phyloP scores from a whole-genome alignment of 2,888 invertebrate genomes.

The Nymphalis urticae region DNA sequence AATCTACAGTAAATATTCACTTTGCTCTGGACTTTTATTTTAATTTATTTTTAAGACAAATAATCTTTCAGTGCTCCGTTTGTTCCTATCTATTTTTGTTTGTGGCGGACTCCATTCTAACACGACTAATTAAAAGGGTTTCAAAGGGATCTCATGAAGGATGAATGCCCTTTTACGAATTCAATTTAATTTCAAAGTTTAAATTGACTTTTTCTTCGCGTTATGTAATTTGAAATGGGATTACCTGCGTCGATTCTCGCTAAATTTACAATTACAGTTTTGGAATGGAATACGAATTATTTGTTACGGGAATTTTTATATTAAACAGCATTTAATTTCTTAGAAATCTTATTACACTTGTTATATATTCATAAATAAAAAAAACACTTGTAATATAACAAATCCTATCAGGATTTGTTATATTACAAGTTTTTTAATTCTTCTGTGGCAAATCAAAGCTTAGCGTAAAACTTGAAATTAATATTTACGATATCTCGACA shows the following conservation, averaged over 20 bases:
- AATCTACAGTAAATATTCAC: conserved; percentile 4
- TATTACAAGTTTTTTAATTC: too few relatives aligned
- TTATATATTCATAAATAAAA: too few relatives aligned
- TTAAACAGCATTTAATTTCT: too few relatives aligned
- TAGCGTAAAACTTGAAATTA: background rate
- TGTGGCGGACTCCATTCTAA: conserved; percentile 19
- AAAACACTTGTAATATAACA: too few relatives aligned
- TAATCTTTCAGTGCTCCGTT: conserved; percentile 9
- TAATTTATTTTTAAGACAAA: conserved; percentile 22
- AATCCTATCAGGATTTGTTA: too few relatives aligned
- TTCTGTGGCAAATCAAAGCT: too few relatives aligned
- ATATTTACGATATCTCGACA: conserved; percentile 1
- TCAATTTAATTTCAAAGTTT: conserved; percentile 27
- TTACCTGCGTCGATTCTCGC: background rate
- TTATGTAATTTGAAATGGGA: conserved; percentile 10
- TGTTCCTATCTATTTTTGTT: conserved; percentile 21
- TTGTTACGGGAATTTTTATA: too few relatives aligned
- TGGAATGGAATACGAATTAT: background rate
- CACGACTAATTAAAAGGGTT: conserved; percentile 29
- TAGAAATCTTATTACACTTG: too few relatives aligned
- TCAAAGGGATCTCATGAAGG: conserved; percentile 14
- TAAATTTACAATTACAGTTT: background rate
- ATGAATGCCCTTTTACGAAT: conserved; percentile 20
- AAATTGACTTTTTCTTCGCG: conserved; percentile 28
- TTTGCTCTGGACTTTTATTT: background rate